Conservation (phyloP, 2,113 vertebrate genomes). For the Macquaria ambigua region DNA sequence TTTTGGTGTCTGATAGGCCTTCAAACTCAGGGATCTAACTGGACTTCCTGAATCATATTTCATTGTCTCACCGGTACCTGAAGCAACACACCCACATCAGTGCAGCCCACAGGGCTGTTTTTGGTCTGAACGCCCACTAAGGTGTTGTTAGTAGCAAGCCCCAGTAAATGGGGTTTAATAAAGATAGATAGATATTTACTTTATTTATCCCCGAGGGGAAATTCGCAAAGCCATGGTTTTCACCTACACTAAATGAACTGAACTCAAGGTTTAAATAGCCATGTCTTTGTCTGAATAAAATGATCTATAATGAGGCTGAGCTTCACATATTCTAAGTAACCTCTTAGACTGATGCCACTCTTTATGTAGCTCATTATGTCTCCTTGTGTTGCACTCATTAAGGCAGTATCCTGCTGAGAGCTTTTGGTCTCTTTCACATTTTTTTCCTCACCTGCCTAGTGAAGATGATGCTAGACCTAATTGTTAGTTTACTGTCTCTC, state of each 20-base stretch:
- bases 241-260: neutral
- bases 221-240: neutral
- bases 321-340: conserved; percentile 25
- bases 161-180: neutral
- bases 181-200: too few species aligned
- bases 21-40: neutral
- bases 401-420: conserved; percentile 55
- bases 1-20: neutral
- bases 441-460: conserved; percentile 27
- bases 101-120: neutral
- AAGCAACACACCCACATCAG: neutral
- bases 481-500: conserved; percentile 33
- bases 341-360: conserved; percentile 16
- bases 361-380: conserved; percentile 57
- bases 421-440: conserved; percentile 19
- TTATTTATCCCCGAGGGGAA: too few species aligned
- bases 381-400: conserved; percentile 61
- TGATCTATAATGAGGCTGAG: conserved; percentile 14
- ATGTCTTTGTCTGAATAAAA: conserved; percentile 21
- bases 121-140: neutral
- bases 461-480: neutral
- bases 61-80: neutral
- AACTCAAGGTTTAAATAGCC: neutral
- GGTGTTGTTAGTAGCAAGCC: neutral
- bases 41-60: neutral